These are phyloP conservation scores for Pseudotriccus pelzelni DNA, from an alignment of 2,797 vertebrate species.

Conservation along the genomic window DNA sequence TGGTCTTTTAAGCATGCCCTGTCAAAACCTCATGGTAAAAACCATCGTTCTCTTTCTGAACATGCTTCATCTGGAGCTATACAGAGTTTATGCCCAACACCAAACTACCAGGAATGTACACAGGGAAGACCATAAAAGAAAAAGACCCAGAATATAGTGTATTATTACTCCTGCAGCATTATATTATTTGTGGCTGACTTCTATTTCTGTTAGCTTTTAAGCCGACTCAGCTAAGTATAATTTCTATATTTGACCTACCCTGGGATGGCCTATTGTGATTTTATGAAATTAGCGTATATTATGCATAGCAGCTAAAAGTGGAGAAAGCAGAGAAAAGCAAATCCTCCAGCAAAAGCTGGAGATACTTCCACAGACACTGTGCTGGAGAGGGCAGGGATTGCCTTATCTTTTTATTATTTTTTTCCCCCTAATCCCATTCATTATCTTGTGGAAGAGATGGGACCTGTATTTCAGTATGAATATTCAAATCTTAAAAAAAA, in stretches of 20 bases:
- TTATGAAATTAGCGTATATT: not conserved
- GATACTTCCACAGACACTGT: not conserved
- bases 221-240: conserved; percentile 16
- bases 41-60: not conserved
- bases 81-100: conserved; percentile 2
- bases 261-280: not conserved
- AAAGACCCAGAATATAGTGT: not conserved
- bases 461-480: not conserved
- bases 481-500: not conserved
- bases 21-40: not conserved
- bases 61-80: not conserved
- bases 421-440: not conserved
- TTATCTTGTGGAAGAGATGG: not conserved
- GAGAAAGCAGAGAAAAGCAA: not conserved
- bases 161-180: conserved; percentile 33
- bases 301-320: not conserved
- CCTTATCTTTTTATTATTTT: not conserved
- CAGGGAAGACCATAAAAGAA: not conserved
- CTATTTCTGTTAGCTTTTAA: conserved; percentile 52
- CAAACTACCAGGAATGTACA: not conserved
- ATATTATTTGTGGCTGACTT: conserved; percentile 40
- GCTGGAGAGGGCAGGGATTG: not conserved
- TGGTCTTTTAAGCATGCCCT: not conserved
- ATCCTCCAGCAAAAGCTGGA: not conserved
- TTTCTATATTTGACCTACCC: conserved; percentile 47